phyloP scores from a whole-genome alignment of 2,113 vertebrate species.

The Phylloscopus whistleri region DNA sequence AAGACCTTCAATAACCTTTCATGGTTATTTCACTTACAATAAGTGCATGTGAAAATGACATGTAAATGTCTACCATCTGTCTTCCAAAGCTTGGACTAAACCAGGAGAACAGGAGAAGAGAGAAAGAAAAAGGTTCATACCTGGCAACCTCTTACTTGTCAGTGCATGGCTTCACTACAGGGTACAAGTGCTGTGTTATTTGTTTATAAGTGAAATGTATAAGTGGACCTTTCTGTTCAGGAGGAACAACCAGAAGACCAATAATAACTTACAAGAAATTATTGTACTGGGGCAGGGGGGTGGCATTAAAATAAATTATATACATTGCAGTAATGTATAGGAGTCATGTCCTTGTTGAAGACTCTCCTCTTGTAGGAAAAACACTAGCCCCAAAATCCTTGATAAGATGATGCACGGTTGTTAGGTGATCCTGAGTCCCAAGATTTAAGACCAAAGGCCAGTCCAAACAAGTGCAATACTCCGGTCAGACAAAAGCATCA shows the following conservation, averaged over 20 bases:
- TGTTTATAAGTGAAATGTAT: background rate
- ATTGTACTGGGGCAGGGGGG: accelerated
- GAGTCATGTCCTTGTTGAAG: background rate
- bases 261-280: background rate
- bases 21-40: background rate
- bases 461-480: background rate
- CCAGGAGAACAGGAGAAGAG: background rate
- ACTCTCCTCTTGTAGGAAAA: background rate
- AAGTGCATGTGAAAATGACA: background rate
- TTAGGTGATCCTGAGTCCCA: background rate
- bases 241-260: background rate
- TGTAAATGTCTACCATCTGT: background rate
- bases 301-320: background rate
- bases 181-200: background rate
- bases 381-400: background rate
- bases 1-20: background rate
- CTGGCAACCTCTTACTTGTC: background rate
- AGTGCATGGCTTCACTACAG: background rate
- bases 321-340: background rate
- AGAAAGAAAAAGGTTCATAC: background rate
- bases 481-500: background rate
- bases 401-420: background rate
- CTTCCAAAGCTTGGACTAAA: background rate
- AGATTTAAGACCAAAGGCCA: background rate
- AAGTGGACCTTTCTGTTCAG: background rate